A percentile compares a stretch with the other conserved stretches of the same genome.
Evolutionary conservation across 2,797 vertebrate species (phyloP).

Genomic region (Furcifer pardalis): DNA sequence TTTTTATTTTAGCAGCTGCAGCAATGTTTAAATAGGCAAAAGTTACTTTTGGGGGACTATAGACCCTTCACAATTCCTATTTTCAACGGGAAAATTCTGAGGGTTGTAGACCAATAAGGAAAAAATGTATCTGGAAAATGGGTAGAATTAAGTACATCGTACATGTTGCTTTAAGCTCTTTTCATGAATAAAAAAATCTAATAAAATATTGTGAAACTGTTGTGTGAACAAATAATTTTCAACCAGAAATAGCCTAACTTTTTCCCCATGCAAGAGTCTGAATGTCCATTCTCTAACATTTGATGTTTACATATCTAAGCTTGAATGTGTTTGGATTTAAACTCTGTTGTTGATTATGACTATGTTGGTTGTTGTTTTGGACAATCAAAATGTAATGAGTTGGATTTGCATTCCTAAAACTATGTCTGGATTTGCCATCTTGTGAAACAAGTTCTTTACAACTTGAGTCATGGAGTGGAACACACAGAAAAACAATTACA

Average conservation of each 20-base stretch:
- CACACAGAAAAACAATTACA: background rate
- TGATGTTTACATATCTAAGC: background rate
- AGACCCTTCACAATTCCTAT: background rate
- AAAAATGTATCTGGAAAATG: background rate
- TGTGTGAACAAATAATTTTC: background rate
- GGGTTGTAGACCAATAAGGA: background rate
- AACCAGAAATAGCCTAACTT: background rate
- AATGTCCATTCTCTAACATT: background rate
- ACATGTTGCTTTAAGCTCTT: background rate
- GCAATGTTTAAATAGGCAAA: no score
- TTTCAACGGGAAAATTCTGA: background rate
- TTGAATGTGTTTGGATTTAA: background rate
- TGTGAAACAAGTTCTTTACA: background rate
- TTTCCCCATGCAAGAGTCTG: background rate
- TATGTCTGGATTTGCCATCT: background rate
- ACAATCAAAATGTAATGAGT: background rate
- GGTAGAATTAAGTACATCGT: background rate
- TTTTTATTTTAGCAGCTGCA: background rate
- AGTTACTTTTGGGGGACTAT: background rate
- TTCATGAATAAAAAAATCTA: background rate
- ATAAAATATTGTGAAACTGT: background rate
- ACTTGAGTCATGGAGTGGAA: background rate
- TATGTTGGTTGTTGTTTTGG: background rate
- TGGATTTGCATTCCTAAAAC: background rate
- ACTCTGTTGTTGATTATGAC: background rate